Percentiles rank a stretch among this genome's conserved stretches.
Conservation (phyloP, 2,797 vertebrate genomes). For the Catharus ustulatus region DNA sequence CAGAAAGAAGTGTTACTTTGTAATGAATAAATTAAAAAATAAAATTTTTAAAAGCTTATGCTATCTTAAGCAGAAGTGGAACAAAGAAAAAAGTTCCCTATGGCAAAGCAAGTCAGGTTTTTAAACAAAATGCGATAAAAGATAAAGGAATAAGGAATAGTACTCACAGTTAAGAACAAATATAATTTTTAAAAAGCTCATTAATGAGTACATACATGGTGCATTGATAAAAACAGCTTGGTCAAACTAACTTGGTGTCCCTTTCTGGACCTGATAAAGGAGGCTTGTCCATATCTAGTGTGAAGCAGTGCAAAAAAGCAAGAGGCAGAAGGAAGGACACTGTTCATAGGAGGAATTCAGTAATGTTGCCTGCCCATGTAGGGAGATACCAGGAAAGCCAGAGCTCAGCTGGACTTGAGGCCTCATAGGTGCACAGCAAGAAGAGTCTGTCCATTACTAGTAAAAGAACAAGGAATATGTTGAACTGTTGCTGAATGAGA, state of each 20-base stretch:
- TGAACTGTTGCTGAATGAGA: background rate
- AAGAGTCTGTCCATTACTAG: background rate
- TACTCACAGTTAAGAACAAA: background rate
- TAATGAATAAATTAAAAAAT: background rate
- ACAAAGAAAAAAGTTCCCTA: background rate
- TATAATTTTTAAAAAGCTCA: background rate
- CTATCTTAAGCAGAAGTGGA: background rate
- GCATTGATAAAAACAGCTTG: background rate
- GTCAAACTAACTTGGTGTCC: background rate
- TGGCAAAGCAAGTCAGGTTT: background rate
- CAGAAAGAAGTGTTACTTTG: background rate
- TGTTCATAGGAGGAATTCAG: background rate
- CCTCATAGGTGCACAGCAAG: background rate
- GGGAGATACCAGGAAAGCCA: background rate
- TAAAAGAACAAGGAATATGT: background rate
- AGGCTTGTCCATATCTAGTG: background rate
- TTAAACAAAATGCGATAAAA: background rate
- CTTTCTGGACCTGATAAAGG: background rate
- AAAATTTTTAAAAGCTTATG: background rate
- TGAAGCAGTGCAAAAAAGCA: background rate
- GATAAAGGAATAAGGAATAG: background rate
- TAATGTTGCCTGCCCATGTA: background rate
- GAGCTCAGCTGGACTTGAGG: background rate
- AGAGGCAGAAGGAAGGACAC: background rate
- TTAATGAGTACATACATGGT: background rate